Conservation (phyloP, 2,797 vertebrate genomes). For the Leontocebus nigricollis region DNA sequence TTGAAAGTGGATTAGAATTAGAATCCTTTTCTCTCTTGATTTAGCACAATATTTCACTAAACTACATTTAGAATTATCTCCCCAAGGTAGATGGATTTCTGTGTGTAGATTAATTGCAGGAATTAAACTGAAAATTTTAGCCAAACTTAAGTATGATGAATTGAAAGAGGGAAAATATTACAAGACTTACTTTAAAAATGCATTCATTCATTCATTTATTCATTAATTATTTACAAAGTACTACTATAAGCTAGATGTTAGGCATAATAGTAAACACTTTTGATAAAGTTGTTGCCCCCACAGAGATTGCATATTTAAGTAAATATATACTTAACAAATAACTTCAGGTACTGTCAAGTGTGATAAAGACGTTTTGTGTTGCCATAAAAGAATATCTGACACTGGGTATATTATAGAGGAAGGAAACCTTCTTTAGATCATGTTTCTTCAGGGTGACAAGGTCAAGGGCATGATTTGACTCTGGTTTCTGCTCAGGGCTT, state of each 20-base stretch:
- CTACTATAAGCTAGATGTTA: background rate
- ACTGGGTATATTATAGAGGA: background rate
- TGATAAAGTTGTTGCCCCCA: background rate
- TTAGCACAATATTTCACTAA: constrained; percentile 60
- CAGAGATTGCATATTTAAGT: background rate
- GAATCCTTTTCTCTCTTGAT: constrained; percentile 47
- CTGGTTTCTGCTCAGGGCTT: background rate
- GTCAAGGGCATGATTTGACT: background rate
- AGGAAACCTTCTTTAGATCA: background rate
- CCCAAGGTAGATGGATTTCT: background rate
- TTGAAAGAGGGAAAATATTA: background rate
- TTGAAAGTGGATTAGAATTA: constrained; percentile 68
- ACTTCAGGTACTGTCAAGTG: background rate
- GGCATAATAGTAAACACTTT: background rate
- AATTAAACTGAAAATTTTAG: constrained; percentile 32
- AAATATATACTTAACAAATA: background rate
- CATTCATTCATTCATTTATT: background rate
- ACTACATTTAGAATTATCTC: constrained; percentile 38
- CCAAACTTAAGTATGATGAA: constrained; percentile 5
- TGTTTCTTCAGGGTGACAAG: background rate
- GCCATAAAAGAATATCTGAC: background rate
- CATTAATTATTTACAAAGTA: background rate
- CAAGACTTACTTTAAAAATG: background rate
- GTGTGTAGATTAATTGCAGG: constrained; percentile 15
- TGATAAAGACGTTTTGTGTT: background rate